Conservation (phyloP, 2,888 invertebrate genomes). For the Stenoptilia bipunctidactyla region DNA sequence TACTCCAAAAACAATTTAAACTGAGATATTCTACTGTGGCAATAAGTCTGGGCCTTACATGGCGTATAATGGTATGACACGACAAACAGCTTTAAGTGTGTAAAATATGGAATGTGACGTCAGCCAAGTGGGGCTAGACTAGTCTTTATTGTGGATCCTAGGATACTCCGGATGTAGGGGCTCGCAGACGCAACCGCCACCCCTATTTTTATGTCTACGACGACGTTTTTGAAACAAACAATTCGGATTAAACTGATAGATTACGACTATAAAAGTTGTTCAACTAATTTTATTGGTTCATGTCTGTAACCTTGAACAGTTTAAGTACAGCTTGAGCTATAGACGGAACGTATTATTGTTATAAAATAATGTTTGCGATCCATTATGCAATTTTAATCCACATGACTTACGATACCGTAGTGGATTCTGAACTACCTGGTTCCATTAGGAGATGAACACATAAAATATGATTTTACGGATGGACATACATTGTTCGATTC, state of each 20-base stretch:
- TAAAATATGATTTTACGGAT: not conserved
- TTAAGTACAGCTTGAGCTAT: no score
- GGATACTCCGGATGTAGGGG: slow-evolving; percentile 38
- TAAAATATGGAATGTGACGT: slow-evolving; percentile 64
- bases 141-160: slow-evolving; percentile 47
- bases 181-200: not conserved
- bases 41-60: slow-evolving; percentile 64
- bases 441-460: no score
- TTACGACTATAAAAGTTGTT: no score
- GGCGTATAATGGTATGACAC: slow-evolving; percentile 69
- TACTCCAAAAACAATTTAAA: slow-evolving; percentile 60
- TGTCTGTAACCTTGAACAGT: no score
- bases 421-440: no score
- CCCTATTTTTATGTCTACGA: not conserved
- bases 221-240: not conserved
- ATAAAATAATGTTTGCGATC: no score
- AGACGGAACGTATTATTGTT: no score
- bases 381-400: no score
- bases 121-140: slow-evolving; percentile 51
- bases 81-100: slow-evolving; percentile 71
- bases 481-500: slow-evolving; percentile 12
- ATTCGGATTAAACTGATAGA: not conserved
- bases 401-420: no score
- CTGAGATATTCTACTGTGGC: slow-evolving; percentile 56
- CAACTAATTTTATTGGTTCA: no score